phyloP scores from a whole-genome alignment of 2,113 vertebrate genomes.

The Corynorhinus townsendii region DNA sequence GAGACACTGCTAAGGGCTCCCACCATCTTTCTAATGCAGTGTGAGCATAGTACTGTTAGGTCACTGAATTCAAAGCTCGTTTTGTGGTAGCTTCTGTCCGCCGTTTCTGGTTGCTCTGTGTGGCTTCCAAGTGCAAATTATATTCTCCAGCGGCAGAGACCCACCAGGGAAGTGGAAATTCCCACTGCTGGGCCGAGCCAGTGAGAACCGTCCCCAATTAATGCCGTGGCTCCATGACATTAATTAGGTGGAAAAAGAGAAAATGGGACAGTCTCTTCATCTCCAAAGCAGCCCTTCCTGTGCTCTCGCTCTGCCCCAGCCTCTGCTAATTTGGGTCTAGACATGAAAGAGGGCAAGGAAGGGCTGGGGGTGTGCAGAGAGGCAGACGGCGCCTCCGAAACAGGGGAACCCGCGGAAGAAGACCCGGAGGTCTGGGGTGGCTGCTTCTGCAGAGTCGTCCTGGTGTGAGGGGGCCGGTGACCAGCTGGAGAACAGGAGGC shows the following conservation, averaged over 20 bases:
- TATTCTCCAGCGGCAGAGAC: not conserved
- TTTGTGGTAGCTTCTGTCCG: not conserved
- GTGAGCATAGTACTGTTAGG: not conserved
- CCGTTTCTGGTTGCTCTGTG: not conserved
- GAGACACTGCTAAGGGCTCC: not conserved
- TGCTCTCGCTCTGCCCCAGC: not conserved
- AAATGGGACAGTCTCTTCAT: not conserved
- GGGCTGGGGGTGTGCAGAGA: not conserved
- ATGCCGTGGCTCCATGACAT: not conserved
- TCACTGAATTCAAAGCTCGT: not conserved
- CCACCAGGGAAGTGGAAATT: not conserved
- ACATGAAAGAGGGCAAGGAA: not conserved
- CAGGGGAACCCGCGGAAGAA: accelerated
- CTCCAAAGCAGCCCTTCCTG: not conserved
- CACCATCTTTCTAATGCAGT: not conserved
- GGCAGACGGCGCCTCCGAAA: not conserved
- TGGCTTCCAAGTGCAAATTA: not conserved
- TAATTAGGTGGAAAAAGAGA: constrained; percentile 18
- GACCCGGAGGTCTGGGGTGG: not conserved
- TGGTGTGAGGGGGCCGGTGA: not conserved
- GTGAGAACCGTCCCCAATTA: not conserved
- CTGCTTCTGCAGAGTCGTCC: not conserved
- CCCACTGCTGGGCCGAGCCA: not conserved
- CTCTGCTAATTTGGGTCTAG: not conserved
- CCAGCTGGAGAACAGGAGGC: not conserved